These are phyloP conservation scores for Fukomys damarensis DNA, from an alignment of 2,113 vertebrate species.

Conservation along the genomic window DNA sequence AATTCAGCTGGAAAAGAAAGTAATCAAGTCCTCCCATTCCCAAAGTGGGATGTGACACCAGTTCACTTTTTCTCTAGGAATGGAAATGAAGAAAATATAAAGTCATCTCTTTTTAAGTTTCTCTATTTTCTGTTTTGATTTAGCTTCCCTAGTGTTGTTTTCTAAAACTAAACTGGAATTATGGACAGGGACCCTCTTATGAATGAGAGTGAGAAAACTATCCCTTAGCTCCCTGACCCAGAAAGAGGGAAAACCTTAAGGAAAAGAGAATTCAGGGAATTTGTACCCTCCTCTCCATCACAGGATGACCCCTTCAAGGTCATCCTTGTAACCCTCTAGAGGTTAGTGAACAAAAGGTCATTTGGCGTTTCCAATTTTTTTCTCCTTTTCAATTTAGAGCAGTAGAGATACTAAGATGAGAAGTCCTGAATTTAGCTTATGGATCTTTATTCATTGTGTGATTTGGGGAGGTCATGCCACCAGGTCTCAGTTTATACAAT, in stretches of 20 bases:
- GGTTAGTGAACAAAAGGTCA: background rate
- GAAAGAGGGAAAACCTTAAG: background rate
- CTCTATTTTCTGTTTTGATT: background rate
- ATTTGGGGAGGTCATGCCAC: background rate
- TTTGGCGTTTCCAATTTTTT: background rate
- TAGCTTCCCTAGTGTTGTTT: background rate
- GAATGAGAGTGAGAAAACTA: background rate
- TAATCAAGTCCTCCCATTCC: background rate
- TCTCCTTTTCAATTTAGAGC: background rate
- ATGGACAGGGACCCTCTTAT: background rate
- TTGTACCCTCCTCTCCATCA: background rate
- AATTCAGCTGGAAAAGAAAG: background rate
- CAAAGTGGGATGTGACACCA: background rate
- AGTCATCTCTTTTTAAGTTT: background rate
- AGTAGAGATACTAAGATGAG: background rate
- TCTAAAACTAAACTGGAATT: constrained; percentile 17
- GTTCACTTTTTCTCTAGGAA: background rate
- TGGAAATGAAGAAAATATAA: background rate
- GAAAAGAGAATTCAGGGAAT: background rate
- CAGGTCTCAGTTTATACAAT: constrained; percentile 22
- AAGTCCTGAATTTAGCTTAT: background rate
- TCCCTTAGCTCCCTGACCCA: background rate
- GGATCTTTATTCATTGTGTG: background rate
- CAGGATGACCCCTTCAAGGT: background rate
- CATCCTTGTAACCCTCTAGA: background rate